A percentile compares a stretch with the other conserved stretches of the same genome.
Evolutionary conservation across 2,888 invertebrate genomes (phyloP).

Genomic region (Harpagoxenus sublaevis): DNA sequence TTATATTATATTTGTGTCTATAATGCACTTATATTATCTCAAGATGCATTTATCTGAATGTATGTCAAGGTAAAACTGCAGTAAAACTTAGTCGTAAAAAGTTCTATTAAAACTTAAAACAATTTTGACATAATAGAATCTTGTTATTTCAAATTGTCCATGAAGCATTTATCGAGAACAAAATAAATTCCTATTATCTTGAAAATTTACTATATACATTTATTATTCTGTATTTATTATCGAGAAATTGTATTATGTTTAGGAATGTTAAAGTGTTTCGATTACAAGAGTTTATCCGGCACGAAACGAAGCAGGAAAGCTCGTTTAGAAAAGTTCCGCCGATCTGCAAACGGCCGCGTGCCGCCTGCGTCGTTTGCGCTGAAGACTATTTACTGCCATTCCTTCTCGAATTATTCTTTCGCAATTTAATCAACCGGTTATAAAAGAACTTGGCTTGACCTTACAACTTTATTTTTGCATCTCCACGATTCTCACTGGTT

Average conservation of each 20-base stretch:
- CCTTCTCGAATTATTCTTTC: constrained; percentile 56
- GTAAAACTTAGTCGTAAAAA: neutral
- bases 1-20: neutral
- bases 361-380: neutral
- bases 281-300: constrained; percentile 39
- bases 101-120: constrained; percentile 6
- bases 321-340: constrained; percentile 51
- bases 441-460: constrained; percentile 59
- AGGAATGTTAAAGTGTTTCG: constrained; percentile 50
- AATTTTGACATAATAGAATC: constrained; percentile 1
- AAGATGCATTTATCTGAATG: neutral
- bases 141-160: constrained; percentile 10
- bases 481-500: constrained; percentile 34
- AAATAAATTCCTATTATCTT: neutral
- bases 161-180: constrained; percentile 1
- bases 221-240: constrained; percentile 23
- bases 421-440: constrained; percentile 52
- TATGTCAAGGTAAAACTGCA: neutral
- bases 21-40: neutral
- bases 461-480: constrained; percentile 61
- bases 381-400: constrained; percentile 52
- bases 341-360: constrained; percentile 40
- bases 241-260: constrained; percentile 21
- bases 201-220: constrained; percentile 9
- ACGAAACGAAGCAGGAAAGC: constrained; percentile 15